Percentiles rank a stretch among this genome's conserved stretches.
Conservation (phyloP, 2,113 vertebrate species). For the Grallaria varia region DNA sequence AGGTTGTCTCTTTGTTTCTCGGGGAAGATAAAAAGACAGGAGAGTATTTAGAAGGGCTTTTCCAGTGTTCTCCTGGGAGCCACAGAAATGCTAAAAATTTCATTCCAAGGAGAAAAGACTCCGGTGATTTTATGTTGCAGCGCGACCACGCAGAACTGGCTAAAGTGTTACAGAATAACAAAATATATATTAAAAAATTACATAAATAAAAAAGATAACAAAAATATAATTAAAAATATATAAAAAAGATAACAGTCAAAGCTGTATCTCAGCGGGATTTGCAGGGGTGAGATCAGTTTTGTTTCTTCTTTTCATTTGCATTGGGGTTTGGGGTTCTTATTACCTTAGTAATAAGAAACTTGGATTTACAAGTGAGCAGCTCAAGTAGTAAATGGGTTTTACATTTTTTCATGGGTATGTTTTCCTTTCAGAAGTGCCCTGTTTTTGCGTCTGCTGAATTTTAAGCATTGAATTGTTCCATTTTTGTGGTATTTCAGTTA, state of each 20-base stretch:
- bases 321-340: neutral
- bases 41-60: neutral
- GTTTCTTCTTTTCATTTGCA: neutral
- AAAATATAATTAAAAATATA: no score
- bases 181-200: no score
- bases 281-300: neutral
- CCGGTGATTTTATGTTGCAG: neutral
- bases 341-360: neutral
- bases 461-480: neutral
- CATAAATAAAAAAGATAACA: no score
- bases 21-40: neutral
- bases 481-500: neutral
- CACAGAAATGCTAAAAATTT: neutral
- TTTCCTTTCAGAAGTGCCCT: neutral
- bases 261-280: neutral
- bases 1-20: neutral
- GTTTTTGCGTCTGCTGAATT: neutral
- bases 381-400: neutral
- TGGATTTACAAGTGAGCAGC: neutral
- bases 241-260: no score
- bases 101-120: neutral
- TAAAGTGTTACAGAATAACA: no score
- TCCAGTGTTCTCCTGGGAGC: neutral
- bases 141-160: neutral
- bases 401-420: neutral